Conservation (phyloP, 2,113 vertebrate species). For the Ophthalmolycus amberensis region DNA sequence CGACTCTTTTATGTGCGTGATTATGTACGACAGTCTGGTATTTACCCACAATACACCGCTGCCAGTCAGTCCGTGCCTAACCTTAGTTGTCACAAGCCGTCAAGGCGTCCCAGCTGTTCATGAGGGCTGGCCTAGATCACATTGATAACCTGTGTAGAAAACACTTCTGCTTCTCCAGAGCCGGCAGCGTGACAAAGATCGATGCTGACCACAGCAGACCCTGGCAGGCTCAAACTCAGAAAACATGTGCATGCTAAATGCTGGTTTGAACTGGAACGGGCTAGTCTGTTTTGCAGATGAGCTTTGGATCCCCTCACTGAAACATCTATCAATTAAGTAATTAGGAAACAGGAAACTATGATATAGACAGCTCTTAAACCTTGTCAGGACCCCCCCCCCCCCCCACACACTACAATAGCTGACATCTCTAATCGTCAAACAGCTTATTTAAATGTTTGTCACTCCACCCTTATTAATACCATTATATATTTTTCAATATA, state of each 20-base stretch:
- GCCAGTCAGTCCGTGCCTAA: constrained; percentile 15
- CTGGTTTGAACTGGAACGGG: background rate
- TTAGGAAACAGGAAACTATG: background rate
- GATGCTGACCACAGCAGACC: background rate
- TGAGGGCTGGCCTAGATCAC: constrained; percentile 8
- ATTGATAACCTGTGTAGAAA: constrained; percentile 12
- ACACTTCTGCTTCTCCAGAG: constrained; percentile 12
- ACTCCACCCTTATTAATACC: too few relatives aligned
- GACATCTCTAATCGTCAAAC: background rate
- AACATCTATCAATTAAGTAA: background rate
- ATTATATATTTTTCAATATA: too few relatives aligned
- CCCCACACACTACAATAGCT: background rate
- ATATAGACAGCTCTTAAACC: background rate
- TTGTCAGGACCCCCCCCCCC: background rate
- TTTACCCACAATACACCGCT: constrained; percentile 57
- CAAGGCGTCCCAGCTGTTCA: constrained; percentile 27
- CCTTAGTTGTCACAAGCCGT: constrained; percentile 35
- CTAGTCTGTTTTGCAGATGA: background rate
- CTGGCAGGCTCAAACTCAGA: background rate
- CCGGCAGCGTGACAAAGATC: constrained; percentile 5
- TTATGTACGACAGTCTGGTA: constrained; percentile 51
- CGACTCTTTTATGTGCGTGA: constrained; percentile 28
- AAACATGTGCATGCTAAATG: background rate
- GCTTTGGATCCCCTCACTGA: background rate
- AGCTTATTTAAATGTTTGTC: background rate